Base-by-base conservation (phyloP, 1,140 invertebrate genomes). In the Drosophila melanica region DNA sequence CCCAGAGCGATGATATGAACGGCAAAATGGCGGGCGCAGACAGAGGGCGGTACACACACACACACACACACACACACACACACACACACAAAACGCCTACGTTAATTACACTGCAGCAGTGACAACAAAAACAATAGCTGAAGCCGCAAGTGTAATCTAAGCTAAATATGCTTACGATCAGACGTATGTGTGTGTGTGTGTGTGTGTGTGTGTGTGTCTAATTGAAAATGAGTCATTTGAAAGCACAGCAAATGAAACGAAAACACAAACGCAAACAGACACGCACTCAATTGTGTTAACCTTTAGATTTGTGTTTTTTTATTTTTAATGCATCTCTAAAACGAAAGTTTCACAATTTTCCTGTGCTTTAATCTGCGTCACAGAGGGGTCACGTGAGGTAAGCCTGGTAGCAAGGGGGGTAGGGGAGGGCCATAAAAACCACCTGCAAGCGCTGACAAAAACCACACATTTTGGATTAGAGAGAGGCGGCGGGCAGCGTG, bases 21-120 rank as follows among this genome's bases (percentile, higher is more conserved):
- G 62, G 3, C 37, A 27, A 16, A n/a, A 33, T 37, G 20, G 30
- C 1, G 33, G 9, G 33, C 33, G 8, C 9, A 39, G 10, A 14
- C 1, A 4, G 23, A 16, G 23, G 23, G 42, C 44, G 41, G 39
- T 53, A 66, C 75, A 82, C 66, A 81, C 74, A 81, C 66, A 81
- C 74, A 81, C 66, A 81, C 74, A 81, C 66, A 81, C 74, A 81
- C 66, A 81, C 74, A 81, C 66, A 81, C 74, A 81, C 66, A 81
- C 74, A 81, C 66, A 81, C 74, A 81, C 66, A 81, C 74, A 81
- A 77, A 81, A 78, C 79, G 79, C 65, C 79, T 57, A 82, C 79
- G 66, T 78, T 82, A 78, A 82, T 82, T 82, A 75, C 59, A 79
- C 62, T 75, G 72, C 48, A 37, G 41, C 18, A 35, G 20, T 23